Evolutionary conservation across 2,888 invertebrate species (phyloP).

Genomic region (Lumbricus terrestris): DNA sequence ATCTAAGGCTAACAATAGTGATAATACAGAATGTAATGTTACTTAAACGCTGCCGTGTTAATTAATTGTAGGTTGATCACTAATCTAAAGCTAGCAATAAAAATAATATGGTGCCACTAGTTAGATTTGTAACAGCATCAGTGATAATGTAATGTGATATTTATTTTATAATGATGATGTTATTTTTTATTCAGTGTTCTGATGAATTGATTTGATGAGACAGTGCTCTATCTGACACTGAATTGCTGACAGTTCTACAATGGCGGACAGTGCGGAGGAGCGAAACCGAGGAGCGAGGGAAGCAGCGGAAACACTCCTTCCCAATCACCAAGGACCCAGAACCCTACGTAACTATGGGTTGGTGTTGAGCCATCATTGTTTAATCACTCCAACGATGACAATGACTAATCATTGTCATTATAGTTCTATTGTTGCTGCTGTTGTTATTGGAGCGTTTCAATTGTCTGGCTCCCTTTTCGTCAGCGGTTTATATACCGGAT

Average conservation of each 20-base stretch:
- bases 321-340: not conserved
- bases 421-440: not conserved
- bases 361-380: not conserved
- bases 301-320: not conserved
- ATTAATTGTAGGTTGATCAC: too few species aligned
- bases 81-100: too few species aligned
- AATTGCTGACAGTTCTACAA: not conserved
- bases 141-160: not conserved
- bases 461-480: too few species aligned
- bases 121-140: too few species aligned
- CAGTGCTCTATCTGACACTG: not conserved
- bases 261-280: not conserved
- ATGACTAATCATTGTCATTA: too few species aligned
- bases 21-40: too few species aligned
- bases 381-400: not conserved
- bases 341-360: slow-evolving; percentile 3
- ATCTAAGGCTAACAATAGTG: too few species aligned
- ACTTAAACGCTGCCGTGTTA: too few species aligned
- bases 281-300: not conserved
- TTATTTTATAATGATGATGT: not conserved
- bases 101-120: too few species aligned
- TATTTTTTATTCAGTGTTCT: not conserved
- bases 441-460: too few species aligned
- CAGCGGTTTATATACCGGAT: too few species aligned
- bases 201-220: not conserved